Base-by-base conservation (phyloP, 1,140 invertebrate genomes). In the Phthorimaea operculella region DNA sequence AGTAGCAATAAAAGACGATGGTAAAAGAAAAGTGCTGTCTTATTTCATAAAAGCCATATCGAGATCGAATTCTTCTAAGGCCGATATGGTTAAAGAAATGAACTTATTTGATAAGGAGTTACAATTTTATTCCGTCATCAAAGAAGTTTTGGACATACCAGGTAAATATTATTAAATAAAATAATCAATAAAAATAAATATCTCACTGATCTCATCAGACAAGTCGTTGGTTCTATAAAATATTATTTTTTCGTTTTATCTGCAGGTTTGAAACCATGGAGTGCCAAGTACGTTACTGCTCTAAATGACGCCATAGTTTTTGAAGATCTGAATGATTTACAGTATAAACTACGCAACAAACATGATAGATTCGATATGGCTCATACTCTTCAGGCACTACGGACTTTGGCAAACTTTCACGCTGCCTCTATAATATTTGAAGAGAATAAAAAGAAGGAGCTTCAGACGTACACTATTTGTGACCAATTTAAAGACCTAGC, bases 21-120 rank as follows among this genome's bases (percentile, higher is more conserved):
- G 21, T 28, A 51, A 64, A 51, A 60, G 48, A 28, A 64, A 64
- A 64, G 50, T 52, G 8, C 39, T 76, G 11, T 55, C 21, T 52
- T 83, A 74, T 57, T 84, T 84, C 39, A 73, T 84, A n/a, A 84
- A 83, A 68, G 69, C 66, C 3, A 58, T 83, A 34, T 73, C 76
- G 0, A 69, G 55, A 59, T 59, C 64, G 0, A 84, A 84, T 51
- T 48, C 53, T 51, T 73, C 78, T 6, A 84, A 84, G 66, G 79
- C 79, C 6, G 55, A 62, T 9, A 77, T 82, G 72, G 76, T 74
- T 7, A 69, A 58, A 15, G 74, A 83, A 17, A 55, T 76, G 54
- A 74, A 74, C 36, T 51, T 79, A 11, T 76, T 76, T 52, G 62
- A 77, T 17, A 77, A 79, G 42, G 81, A 84, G 68, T 54, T 58